Evolutionary conservation across 2,797 vertebrate species (phyloP).

Genomic region (Ceyx erithaca): DNA sequence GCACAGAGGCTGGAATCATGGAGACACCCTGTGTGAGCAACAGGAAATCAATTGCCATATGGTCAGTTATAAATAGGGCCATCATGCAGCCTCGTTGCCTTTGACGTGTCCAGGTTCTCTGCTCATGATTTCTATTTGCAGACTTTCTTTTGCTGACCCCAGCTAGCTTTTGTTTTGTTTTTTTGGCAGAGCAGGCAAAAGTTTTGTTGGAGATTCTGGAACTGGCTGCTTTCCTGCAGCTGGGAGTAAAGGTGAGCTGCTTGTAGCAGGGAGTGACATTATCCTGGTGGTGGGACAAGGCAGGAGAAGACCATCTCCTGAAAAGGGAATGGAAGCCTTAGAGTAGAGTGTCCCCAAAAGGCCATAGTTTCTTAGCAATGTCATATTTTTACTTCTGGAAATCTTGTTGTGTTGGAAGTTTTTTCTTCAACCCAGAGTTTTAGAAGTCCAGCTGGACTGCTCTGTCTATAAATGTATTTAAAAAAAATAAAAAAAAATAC

Average conservation of each 20-base stretch:
- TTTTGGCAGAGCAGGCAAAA: background rate
- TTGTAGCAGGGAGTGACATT: fast-evolving
- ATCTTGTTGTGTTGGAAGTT: background rate
- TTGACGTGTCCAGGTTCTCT: slow-evolving; percentile 5
- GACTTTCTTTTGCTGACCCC: background rate
- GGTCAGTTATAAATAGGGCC: slow-evolving; percentile 65
- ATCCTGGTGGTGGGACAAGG: background rate
- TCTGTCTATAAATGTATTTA: background rate
- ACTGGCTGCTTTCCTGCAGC: fast-evolving
- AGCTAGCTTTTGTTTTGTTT: background rate
- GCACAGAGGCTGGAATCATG: background rate
- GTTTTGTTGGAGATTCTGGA: background rate
- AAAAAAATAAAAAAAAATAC: background rate
- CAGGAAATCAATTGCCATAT: slow-evolving; percentile 62
- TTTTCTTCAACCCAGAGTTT: background rate
- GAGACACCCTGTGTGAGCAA: slow-evolving; percentile 36
- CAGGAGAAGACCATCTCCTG: background rate
- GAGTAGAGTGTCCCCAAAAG: background rate
- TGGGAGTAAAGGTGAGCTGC: background rate
- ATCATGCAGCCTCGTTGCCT: background rate
- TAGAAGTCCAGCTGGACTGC: background rate
- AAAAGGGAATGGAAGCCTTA: background rate
- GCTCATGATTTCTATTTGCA: background rate
- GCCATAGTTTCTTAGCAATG: background rate
- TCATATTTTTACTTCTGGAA: background rate